Evolutionary conservation across 2,113 vertebrate species (phyloP), one percentile per base, ranked within the genome.

Genomic region (Nipponia nippon): DNA sequence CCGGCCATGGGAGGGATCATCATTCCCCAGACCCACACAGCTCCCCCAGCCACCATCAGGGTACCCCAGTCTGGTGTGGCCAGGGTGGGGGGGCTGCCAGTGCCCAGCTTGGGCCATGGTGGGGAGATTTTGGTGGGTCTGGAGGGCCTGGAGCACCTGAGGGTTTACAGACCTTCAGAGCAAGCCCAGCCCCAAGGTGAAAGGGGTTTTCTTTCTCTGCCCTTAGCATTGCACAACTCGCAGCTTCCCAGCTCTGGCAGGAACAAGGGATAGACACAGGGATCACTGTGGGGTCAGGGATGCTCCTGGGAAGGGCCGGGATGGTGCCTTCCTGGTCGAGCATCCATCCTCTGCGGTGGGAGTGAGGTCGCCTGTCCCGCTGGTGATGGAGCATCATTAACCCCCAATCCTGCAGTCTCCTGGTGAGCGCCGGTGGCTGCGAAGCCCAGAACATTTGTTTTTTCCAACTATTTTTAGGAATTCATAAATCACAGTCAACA

Each of bases 161-260:
- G 13, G 9, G 1, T 27, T 70, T 79, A 15, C n/a, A 29, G 27
- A 5, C 3, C 5, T 84, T 26, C 27, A 40, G 44, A 40, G 63
- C 26, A 25, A 36, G 47, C 8, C 2, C 7, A 40, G 9, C 10
- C 36, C 6, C 4, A 0, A 7, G 10, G 13, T n/a, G 16, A 23
- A 27, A 20, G 11, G 18, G 7, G 17, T 61, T 40, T 30, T 26
- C 16, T 58, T 58, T 13, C 14, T 61, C 17, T 13, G 30, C 8
- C 26, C 10, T 29, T 17, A 2, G 6, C 4, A 1, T 8, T 0
- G 0, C 5, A 9, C 11, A 3, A 1, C 17, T 22, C 0, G 0
- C 40, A 23, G 34, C 40, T 44, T 63, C 32, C 13, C 40, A 6
- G 0, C 17, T 1, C 8, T 18, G 26, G 7, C 1, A 1, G 70